Conservation (phyloP, 2,797 vertebrate species). For the Lithobates sylvaticus region DNA sequence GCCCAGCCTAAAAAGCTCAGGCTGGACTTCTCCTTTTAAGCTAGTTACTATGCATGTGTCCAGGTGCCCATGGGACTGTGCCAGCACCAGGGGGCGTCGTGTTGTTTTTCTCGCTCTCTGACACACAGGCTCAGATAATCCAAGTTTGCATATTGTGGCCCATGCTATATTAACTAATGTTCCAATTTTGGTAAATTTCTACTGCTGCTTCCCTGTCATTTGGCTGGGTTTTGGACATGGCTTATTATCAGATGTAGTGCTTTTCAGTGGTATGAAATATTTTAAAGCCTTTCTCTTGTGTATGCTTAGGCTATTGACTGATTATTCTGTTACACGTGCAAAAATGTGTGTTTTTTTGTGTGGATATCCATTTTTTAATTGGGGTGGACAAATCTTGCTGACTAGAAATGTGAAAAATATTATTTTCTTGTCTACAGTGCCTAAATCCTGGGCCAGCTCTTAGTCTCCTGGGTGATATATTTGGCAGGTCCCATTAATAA, state of each 20-base stretch:
- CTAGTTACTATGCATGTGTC: neutral
- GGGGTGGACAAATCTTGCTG: neutral
- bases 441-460: neutral
- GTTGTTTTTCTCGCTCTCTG: no score
- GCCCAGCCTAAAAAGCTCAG: no score
- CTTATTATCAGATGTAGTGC: no score
- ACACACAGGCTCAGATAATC: neutral
- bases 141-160: neutral
- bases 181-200: no score
- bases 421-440: neutral
- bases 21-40: neutral
- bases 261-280: no score
- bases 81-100: no score
- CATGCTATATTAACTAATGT: neutral
- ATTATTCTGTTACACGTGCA: no score
- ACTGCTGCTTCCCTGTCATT: no score
- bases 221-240: no score
- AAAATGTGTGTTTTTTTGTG: neutral
- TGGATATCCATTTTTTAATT: neutral
- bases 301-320: no score
- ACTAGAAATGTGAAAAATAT: neutral
- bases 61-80: neutral
- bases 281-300: no score
- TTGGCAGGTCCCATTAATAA: constrained; percentile 39
- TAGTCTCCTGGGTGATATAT: neutral